Percentiles rank a stretch among this genome's conserved stretches.
These are phyloP conservation scores for Cheilosia grossa DNA, from an alignment of 2,888 invertebrate genomes.

Conservation along the genomic window DNA sequence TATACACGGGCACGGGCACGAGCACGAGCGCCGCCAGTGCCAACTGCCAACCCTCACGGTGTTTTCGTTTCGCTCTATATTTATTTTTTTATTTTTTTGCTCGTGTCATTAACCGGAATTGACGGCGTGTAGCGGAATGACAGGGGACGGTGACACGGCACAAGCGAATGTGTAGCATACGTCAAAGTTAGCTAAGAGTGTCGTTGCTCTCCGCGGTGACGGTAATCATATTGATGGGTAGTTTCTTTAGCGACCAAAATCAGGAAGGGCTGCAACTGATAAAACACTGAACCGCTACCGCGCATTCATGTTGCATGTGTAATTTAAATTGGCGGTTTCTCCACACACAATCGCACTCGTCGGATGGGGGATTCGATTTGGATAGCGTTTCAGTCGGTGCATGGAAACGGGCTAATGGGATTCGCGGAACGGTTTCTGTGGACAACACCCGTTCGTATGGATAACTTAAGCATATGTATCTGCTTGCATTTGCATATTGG, in stretches of 20 bases:
- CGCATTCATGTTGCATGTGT: neutral
- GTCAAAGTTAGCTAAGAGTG: conserved; percentile 50
- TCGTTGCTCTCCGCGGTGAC: conserved; percentile 20
- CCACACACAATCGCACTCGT: no score
- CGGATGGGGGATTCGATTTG: no score
- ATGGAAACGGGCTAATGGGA: neutral
- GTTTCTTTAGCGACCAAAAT: neutral
- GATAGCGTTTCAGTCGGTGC: no score
- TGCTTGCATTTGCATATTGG: conserved; percentile 18
- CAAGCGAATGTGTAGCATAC: conserved; percentile 57
- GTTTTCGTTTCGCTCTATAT: neutral
- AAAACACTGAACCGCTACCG: conserved; percentile 1
- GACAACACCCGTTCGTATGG: neutral
- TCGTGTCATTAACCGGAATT: conserved; percentile 52
- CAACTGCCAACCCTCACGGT: neutral
- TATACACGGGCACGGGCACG: conserved; percentile 8
- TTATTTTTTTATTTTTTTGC: conserved; percentile 14
- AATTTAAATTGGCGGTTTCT: no score
- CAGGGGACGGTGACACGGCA: conserved; percentile 64
- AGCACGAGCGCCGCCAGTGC: neutral
- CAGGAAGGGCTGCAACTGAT: conserved; percentile 37
- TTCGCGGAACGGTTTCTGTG: neutral
- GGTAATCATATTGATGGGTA: neutral
- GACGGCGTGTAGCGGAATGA: conserved; percentile 49
- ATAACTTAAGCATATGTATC: neutral